Conservation (phyloP, 2,888 invertebrate genomes). For the Lordiphosa andalusiaca region DNA sequence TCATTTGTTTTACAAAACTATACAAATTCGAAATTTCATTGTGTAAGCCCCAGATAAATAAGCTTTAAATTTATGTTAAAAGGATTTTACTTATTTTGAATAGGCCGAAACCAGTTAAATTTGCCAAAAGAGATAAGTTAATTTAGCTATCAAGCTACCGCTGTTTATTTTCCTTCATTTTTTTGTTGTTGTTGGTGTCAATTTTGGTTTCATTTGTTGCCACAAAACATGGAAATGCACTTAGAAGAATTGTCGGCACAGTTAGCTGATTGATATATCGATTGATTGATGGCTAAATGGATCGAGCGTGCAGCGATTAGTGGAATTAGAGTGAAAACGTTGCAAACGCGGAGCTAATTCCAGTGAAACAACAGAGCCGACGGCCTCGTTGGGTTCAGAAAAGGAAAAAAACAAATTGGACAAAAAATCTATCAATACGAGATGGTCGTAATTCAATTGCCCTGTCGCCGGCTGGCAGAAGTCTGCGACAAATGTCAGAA, state of each 20-base stretch:
- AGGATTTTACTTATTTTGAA: no score
- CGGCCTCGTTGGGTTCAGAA: no score
- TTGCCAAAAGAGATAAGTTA: no score
- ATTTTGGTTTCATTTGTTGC: slow-evolving; percentile 12
- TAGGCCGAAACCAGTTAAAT: no score
- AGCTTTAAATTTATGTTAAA: no score
- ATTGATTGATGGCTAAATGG: slow-evolving; percentile 9
- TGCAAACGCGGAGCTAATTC: background rate
- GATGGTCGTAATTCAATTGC: slow-evolving; percentile 52
- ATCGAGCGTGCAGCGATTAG: slow-evolving; percentile 10
- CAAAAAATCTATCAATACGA: slow-evolving; percentile 9
- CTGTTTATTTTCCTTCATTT: slow-evolving; percentile 3
- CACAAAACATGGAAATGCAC: slow-evolving; percentile 33
- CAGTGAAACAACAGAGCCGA: background rate
- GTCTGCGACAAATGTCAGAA: slow-evolving; percentile 29
- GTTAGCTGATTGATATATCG: slow-evolving; percentile 9
- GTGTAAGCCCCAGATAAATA: no score
- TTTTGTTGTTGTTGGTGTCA: background rate
- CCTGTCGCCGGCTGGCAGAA: slow-evolving; percentile 28
- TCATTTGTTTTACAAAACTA: no score
- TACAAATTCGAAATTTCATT: no score
- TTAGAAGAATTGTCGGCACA: slow-evolving; percentile 12
- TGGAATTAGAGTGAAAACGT: slow-evolving; percentile 3
- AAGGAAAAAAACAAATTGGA: no score
- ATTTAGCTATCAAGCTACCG: background rate